Conservation (phyloP, 2,113 vertebrate species). For the Monopterus albus region DNA sequence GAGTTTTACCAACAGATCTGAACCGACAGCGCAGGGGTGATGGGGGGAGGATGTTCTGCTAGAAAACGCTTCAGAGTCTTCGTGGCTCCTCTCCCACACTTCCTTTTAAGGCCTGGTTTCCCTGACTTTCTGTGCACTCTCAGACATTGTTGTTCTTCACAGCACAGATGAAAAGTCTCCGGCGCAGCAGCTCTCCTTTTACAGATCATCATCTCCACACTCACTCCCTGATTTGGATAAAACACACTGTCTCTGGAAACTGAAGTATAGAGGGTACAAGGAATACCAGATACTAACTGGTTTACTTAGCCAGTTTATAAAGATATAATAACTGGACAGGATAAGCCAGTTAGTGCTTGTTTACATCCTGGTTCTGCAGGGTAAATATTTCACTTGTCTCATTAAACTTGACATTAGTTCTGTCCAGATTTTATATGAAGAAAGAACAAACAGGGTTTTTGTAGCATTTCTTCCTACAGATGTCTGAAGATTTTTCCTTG, state of each 20-base stretch:
- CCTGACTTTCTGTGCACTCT: slow-evolving; percentile 19
- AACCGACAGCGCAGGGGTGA: slow-evolving; percentile 38
- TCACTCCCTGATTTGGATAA: neutral
- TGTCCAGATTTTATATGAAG: too few relatives aligned
- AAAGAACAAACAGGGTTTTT: too few relatives aligned
- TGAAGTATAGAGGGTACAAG: too few relatives aligned
- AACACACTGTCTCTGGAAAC: neutral
- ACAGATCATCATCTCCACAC: neutral
- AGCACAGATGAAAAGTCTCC: slow-evolving; percentile 18
- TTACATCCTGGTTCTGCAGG: too few relatives aligned
- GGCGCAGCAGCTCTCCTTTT: slow-evolving; percentile 41
- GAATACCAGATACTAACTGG: too few relatives aligned
- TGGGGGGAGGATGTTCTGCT: slow-evolving; percentile 5
- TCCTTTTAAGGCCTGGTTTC: slow-evolving; percentile 79
- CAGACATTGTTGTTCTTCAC: slow-evolving; percentile 44
- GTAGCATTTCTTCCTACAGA: too few relatives aligned
- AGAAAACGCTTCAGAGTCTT: neutral
- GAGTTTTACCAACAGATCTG: slow-evolving; percentile 2
- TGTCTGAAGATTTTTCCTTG: too few relatives aligned
- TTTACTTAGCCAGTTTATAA: too few relatives aligned
- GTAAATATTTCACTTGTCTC: too few relatives aligned
- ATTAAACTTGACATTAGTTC: too few relatives aligned
- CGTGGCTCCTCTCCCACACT: slow-evolving; percentile 46
- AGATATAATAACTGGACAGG: too few relatives aligned
- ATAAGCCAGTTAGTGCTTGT: too few relatives aligned